Evolutionary conservation across 1,140 invertebrate species (phyloP).

Genomic region (Galleria mellonella): DNA sequence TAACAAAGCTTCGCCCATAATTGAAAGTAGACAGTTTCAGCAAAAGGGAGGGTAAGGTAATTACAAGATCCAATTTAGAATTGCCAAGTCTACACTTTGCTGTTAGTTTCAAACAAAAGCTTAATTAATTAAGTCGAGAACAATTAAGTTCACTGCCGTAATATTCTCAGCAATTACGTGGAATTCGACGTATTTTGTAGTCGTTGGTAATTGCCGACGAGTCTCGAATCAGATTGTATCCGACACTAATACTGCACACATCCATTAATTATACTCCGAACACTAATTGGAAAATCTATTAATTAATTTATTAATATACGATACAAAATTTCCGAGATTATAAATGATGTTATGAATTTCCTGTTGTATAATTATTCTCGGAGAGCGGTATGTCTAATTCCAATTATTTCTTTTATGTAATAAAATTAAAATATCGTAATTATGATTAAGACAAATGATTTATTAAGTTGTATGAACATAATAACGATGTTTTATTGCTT

Average conservation of each 20-base stretch:
- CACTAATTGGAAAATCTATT: constrained; percentile 67
- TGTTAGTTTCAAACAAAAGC: constrained; percentile 74
- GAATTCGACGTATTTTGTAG: constrained; percentile 71
- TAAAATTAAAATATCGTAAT: too few relatives aligned
- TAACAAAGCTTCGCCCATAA: constrained; percentile 67
- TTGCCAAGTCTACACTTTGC: constrained; percentile 72
- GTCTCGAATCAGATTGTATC: constrained; percentile 64
- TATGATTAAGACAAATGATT: too few relatives aligned
- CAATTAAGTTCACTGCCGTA: constrained; percentile 72
- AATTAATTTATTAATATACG: constrained; percentile 40
- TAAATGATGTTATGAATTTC: constrained; percentile 11
- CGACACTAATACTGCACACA: constrained; percentile 62
- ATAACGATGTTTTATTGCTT: too few relatives aligned
- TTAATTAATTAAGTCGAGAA: constrained; percentile 74
- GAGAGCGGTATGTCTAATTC: neutral
- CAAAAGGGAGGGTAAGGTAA: constrained; percentile 70
- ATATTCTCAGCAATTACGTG: constrained; percentile 71
- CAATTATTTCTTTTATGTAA: neutral
- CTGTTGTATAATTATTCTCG: constrained; percentile 6
- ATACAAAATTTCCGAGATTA: constrained; percentile 13
- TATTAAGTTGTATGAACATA: too few relatives aligned
- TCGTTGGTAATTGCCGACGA: constrained; percentile 60
- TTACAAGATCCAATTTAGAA: constrained; percentile 74
- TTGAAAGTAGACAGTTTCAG: constrained; percentile 70
- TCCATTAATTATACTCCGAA: constrained; percentile 63